Evolutionary conservation across 1,140 invertebrate species (phyloP), one percentile per base, ranked within the genome.

Genomic region (Anagrus nilaparvatae): DNA sequence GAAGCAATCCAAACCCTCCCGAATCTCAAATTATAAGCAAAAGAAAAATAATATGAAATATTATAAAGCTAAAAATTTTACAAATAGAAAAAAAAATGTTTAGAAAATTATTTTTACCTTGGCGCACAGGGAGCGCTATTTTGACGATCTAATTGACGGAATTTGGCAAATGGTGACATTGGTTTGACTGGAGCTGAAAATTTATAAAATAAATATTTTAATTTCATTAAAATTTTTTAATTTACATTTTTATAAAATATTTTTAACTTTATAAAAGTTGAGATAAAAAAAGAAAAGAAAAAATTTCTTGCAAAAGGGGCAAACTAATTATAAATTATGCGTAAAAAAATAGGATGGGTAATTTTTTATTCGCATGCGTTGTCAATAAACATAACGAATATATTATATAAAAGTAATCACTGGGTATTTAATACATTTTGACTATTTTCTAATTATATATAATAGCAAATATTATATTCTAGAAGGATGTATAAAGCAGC

Each of bases 131-230:
- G 69, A 42, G 74, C 67, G 55, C 82, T 85, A 61, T 84, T 84
- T 66, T 87, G 82, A 60, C 82, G 80, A 65, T 92, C 87, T 63
- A 90, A 74, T 73, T 90, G 84, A 59, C 82, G 79, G 71, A 92
- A 91, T 71, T 90, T 90, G 58, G 83, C 80, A 70, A 90, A 88
- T 44, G 87, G 82, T 53, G 85, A 87, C 55, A 84, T 74, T 43
- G 81, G 76, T 43, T 72, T 71, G 30, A 45, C 25, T 62, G 65
- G 59, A 66, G 67, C 81, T 84, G 69, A 49, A 73, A 71, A 53
- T 54, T 45, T 23, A 48, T 40, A 39, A 37, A 48, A n/a, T n/a
- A 58, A 38, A 49, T 55, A 54, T 43, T 54, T 56, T 40, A 52
- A 40, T 53, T 32, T 48, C 32, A 18, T 56, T 44, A 52, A 49